Conservation (phyloP, 2,888 invertebrate genomes). For the Ethmia dodecea region DNA sequence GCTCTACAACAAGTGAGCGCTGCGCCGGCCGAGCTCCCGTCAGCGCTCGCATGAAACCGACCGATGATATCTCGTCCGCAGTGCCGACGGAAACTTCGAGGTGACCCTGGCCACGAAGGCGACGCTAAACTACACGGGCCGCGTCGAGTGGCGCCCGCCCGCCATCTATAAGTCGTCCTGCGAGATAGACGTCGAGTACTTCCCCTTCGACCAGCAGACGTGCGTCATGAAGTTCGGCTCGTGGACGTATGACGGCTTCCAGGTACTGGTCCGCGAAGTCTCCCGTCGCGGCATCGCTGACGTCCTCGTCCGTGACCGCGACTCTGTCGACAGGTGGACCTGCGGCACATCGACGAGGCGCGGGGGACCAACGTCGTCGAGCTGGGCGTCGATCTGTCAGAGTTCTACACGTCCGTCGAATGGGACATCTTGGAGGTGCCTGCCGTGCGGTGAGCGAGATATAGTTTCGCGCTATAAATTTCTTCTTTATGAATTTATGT, state of each 20-base stretch:
- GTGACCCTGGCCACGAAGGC: slow-evolving; percentile 94
- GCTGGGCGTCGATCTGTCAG: slow-evolving; percentile 96
- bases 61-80: slow-evolving; percentile 47
- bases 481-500: too few relatives aligned
- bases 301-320: background rate
- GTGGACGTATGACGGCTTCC: slow-evolving; percentile 97
- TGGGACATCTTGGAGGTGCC: slow-evolving; percentile 99
- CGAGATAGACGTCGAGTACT: slow-evolving; percentile 95
- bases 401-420: slow-evolving; percentile 98
- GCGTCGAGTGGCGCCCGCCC: slow-evolving; percentile 96
- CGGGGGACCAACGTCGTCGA: slow-evolving; percentile 93
- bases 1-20: slow-evolving; percentile 92
- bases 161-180: slow-evolving; percentile 97
- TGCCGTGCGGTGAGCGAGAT: slow-evolving; percentile 90
- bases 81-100: slow-evolving; percentile 95
- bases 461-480: too few relatives aligned
- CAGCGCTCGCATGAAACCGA: too few relatives aligned
- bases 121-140: slow-evolving; percentile 91
- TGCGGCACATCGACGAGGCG: slow-evolving; percentile 94
- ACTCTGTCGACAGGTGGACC: slow-evolving; percentile 82
- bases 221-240: slow-evolving; percentile 96
- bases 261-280: slow-evolving; percentile 79
- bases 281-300: background rate
- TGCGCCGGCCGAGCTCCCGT: background rate
- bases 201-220: slow-evolving; percentile 95